These are phyloP conservation scores for Meghimatium bilineatum DNA, from an alignment of 2,888 invertebrate genomes.

Conservation along the genomic window DNA sequence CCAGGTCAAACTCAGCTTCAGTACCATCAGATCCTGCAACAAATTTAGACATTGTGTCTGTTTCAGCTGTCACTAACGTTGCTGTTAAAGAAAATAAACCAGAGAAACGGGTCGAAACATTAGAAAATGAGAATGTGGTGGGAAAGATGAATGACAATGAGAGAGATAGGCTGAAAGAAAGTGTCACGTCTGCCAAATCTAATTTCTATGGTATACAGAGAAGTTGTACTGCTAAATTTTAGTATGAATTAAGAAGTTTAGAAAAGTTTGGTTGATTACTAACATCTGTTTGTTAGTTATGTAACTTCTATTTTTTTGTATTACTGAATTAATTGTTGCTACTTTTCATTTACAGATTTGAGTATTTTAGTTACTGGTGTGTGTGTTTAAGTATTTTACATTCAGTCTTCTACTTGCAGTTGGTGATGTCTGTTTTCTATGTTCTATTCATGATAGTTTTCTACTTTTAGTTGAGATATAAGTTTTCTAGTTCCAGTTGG, in stretches of 20 bases:
- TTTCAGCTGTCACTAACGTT: background rate
- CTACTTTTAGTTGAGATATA: too few relatives aligned
- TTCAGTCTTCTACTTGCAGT: too few relatives aligned
- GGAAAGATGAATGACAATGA: conserved; percentile 6
- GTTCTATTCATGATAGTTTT: too few relatives aligned
- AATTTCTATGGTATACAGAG: conserved; percentile 9
- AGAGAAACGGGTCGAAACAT: background rate
- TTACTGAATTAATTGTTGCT: background rate
- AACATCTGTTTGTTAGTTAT: background rate
- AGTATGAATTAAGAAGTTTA: background rate
- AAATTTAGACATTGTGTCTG: background rate
- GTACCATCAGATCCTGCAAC: background rate
- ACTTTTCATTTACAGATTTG: too few relatives aligned
- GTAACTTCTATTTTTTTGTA: background rate
- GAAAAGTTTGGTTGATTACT: background rate
- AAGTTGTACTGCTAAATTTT: conserved; percentile 27
- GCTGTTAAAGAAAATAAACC: background rate
- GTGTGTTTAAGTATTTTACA: too few relatives aligned
- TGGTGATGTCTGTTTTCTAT: too few relatives aligned
- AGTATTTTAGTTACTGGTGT: too few relatives aligned
- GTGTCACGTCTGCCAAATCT: background rate
- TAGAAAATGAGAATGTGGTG: background rate
- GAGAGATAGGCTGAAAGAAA: conserved; percentile 12
- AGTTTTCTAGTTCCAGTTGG: too few relatives aligned
- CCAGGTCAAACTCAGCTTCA: background rate